phyloP scores from a whole-genome alignment of 2,888 invertebrate genomes.

The Calameuta pallipes region DNA sequence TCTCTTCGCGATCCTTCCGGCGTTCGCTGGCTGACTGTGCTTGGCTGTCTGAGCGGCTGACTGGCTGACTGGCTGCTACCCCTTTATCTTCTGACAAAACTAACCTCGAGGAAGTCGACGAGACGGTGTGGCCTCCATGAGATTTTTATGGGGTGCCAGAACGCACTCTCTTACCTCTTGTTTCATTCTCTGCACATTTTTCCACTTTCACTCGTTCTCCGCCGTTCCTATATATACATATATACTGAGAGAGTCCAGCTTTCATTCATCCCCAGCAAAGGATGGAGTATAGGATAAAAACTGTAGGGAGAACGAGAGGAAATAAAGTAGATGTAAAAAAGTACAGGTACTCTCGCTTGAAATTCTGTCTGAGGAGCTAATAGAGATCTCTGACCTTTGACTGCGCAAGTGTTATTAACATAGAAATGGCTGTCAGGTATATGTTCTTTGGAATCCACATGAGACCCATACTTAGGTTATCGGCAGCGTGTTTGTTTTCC shows the following conservation, averaged over 20 bases:
- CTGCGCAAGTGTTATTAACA: slow-evolving; percentile 27
- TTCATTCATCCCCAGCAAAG: neutral
- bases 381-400: slow-evolving; percentile 24
- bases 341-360: neutral
- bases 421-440: slow-evolving; percentile 20
- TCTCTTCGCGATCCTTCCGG: neutral
- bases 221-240: neutral
- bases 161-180: neutral
- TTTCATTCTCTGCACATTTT: neutral
- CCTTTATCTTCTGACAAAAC: neutral
- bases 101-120: neutral
- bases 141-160: neutral
- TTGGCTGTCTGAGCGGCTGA: neutral
- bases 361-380: slow-evolving; percentile 17
- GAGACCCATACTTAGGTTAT: slow-evolving; percentile 8
- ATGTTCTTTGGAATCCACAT: neutral
- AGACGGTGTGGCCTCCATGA: neutral
- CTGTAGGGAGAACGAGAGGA: neutral
- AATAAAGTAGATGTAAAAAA: neutral
- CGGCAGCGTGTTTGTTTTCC: slow-evolving; percentile 15
- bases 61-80: neutral
- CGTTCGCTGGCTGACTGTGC: neutral
- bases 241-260: neutral
- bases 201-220: neutral
- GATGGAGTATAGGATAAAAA: neutral